Conservation (phyloP, 2,888 invertebrate species). For the Tachystola acroxantha region DNA sequence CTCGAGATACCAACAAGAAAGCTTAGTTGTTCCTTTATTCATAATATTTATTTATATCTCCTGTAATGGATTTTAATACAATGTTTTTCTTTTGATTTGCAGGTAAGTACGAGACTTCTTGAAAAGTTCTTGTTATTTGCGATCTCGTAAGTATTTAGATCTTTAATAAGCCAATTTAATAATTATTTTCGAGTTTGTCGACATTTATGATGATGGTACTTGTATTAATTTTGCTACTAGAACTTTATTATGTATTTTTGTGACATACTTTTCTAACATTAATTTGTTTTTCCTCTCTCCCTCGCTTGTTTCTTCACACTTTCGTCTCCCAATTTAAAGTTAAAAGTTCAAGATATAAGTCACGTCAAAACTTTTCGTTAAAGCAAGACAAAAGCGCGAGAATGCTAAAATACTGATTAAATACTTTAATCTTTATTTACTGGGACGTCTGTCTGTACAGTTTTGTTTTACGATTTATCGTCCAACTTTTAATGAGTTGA, state of each 20-base stretch:
- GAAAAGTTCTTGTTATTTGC: neutral
- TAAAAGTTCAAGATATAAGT: slow-evolving; percentile 60
- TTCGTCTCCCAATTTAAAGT: slow-evolving; percentile 29
- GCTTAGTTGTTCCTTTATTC: slow-evolving; percentile 25
- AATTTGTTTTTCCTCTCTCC: slow-evolving; percentile 26
- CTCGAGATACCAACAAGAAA: slow-evolving; percentile 45
- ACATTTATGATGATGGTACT: slow-evolving; percentile 2
- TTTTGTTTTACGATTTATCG: slow-evolving; percentile 65
- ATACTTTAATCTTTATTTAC: slow-evolving; percentile 74
- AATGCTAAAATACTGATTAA: slow-evolving; percentile 60
- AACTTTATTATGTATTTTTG: slow-evolving; percentile 4
- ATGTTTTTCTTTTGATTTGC: slow-evolving; percentile 30
- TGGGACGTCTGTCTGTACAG: slow-evolving; percentile 53
- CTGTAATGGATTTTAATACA: neutral
- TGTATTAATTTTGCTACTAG: slow-evolving; percentile 6
- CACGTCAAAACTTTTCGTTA: slow-evolving; percentile 62
- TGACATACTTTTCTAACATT: slow-evolving; percentile 15
- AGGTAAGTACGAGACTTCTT: slow-evolving; percentile 34
- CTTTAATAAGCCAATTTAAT: neutral
- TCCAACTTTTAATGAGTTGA: slow-evolving; percentile 53
- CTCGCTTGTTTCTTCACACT: slow-evolving; percentile 21
- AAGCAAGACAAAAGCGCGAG: slow-evolving; percentile 35
- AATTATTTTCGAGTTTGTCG: slow-evolving; percentile 1
- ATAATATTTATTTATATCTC: neutral
- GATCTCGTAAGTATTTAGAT: neutral